A percentile compares a stretch with the other conserved stretches of the same genome.
Evolutionary conservation across 2,888 invertebrate genomes (phyloP).

Genomic region (Eristalis pertinax): DNA sequence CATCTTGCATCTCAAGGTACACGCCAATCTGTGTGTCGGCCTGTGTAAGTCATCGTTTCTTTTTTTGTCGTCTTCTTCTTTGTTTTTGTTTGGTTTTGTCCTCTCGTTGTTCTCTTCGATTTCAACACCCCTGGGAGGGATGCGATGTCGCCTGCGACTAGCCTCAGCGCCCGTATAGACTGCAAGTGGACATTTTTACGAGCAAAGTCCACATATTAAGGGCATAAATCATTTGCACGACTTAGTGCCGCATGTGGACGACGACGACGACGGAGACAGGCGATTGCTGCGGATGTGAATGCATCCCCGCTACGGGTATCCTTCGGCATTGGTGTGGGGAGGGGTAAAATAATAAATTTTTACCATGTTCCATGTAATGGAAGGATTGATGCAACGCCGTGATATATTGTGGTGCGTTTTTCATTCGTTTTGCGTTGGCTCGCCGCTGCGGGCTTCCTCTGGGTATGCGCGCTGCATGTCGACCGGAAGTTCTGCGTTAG

Average conservation of each 20-base stretch:
- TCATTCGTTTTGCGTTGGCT: conserved; percentile 50
- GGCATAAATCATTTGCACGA: conserved; percentile 72
- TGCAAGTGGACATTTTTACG: conserved; percentile 71
- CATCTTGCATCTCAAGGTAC: conserved; percentile 15
- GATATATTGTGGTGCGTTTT: conserved; percentile 70
- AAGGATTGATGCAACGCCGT: conserved; percentile 70
- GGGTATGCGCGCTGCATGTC: not conserved
- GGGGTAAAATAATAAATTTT: conserved; percentile 52
- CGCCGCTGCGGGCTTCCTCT: conserved; percentile 28
- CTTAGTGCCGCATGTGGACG: conserved; percentile 71
- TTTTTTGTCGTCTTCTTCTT: conserved; percentile 7
- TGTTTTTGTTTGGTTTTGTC: not conserved
- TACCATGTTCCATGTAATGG: conserved; percentile 69
- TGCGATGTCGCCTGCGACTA: conserved; percentile 58
- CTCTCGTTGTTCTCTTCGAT: conserved; percentile 2
- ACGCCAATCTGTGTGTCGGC: conserved; percentile 13
- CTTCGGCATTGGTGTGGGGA: conserved; percentile 25
- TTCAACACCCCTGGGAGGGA: conserved; percentile 33
- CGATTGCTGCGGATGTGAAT: conserved; percentile 60
- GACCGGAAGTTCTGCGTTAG: conserved; percentile 54
- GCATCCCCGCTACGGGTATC: conserved; percentile 54
- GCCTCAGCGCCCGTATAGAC: conserved; percentile 57
- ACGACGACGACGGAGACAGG: conserved; percentile 51
- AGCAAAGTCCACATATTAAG: conserved; percentile 71
- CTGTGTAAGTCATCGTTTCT: conserved; percentile 27